A percentile compares a stretch with the other conserved stretches of the same genome.
phyloP scores from a whole-genome alignment of 2,888 invertebrate species.

The Ceriagrion tenellum region DNA sequence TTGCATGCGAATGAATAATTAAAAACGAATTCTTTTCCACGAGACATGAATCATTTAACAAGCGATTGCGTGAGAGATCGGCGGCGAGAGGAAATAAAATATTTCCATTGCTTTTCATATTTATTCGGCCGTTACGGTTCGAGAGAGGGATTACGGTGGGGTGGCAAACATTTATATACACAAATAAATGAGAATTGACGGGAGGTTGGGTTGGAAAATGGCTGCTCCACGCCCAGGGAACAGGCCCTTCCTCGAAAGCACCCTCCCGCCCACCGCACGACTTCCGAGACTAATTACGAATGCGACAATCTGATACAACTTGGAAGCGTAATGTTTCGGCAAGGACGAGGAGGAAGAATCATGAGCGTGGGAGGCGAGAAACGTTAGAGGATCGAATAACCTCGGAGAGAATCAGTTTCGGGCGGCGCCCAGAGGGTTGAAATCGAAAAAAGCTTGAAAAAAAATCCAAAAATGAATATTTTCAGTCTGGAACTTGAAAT shows the following conservation, averaged over 20 bases:
- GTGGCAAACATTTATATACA: not conserved
- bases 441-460: no score
- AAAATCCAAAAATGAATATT: no score
- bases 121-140: not conserved
- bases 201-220: not conserved
- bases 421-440: no score
- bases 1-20: slow-evolving; percentile 44
- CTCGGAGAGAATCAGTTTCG: not conserved
- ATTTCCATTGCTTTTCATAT: not conserved
- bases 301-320: not conserved
- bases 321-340: not conserved
- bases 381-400: not conserved
- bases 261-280: not conserved
- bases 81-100: slow-evolving; percentile 33
- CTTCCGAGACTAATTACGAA: slow-evolving; percentile 1
- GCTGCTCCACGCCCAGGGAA: not conserved
- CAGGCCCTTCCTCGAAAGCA: not conserved
- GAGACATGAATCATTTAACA: slow-evolving; percentile 18
- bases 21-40: slow-evolving; percentile 38
- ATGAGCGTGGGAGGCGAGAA: not conserved
- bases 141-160: not conserved
- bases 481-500: no score
- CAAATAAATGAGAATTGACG: slow-evolving; percentile 30
- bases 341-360: not conserved
- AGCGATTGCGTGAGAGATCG: slow-evolving; percentile 47